Evolutionary conservation across 2,797 vertebrate genomes (phyloP).

Genomic region (Antennarius maculatus): DNA sequence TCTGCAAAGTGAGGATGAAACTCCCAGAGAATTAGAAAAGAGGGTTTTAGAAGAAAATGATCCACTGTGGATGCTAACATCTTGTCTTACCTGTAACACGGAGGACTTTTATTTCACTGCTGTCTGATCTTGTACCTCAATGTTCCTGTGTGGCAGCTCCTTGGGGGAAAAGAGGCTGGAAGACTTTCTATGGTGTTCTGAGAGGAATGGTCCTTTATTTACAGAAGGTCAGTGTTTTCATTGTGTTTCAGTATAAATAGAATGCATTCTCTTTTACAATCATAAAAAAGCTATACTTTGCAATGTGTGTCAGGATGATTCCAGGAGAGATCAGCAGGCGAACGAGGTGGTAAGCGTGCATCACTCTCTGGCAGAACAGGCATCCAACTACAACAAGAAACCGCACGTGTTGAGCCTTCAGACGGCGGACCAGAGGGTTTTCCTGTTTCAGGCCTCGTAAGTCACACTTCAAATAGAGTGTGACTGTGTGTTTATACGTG

Average conservation of each 20-base stretch:
- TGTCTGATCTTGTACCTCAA: constrained; percentile 1
- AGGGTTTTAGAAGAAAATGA: no score
- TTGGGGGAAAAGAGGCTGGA: constrained; percentile 94
- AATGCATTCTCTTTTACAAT: neutral
- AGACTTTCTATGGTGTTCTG: constrained; percentile 87
- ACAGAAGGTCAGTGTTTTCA: constrained; percentile 84
- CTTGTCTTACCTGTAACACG: neutral
- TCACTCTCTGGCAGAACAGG: constrained; percentile 88
- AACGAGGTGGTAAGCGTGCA: constrained; percentile 89
- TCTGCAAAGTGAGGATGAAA: no score
- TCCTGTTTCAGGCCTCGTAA: constrained; percentile 83
- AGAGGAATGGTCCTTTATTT: constrained; percentile 91
- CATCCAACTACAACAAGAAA: constrained; percentile 89
- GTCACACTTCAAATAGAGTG: constrained; percentile 33
- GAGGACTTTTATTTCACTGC: neutral
- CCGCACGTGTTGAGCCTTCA: constrained; percentile 91
- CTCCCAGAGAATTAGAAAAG: no score
- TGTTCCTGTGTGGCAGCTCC: constrained; percentile 80
- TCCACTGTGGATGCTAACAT: no score
- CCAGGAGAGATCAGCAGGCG: constrained; percentile 64
- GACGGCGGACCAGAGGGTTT: constrained; percentile 91
- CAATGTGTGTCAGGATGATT: constrained; percentile 75
- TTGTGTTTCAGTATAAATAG: neutral
- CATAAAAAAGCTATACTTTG: neutral
- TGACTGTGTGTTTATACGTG: neutral